Percentiles rank a stretch among this genome's conserved stretches.
Conservation (phyloP, 2,888 invertebrate genomes). For the Camptogramma bilineatum region DNA sequence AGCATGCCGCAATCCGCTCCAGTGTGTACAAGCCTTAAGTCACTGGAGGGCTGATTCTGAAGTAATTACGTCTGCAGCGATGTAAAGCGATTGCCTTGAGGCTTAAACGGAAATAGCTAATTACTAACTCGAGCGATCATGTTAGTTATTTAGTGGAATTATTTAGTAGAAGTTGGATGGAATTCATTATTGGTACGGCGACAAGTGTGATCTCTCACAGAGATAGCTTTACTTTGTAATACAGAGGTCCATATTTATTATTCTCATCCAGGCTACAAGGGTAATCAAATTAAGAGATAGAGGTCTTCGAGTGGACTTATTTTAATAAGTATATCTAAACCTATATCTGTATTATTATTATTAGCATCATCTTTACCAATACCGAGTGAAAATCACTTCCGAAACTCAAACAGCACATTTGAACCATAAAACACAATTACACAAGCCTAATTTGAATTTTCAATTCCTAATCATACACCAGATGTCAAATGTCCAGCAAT, state of each 20-base stretch:
- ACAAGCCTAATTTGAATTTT: too few relatives aligned
- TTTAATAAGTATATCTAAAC: too few relatives aligned
- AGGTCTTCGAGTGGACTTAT: too few relatives aligned
- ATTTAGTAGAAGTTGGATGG: background rate
- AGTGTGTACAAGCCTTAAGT: slow-evolving; percentile 15
- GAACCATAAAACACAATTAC: too few relatives aligned
- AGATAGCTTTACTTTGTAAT: background rate
- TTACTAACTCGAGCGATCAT: slow-evolving; percentile 51
- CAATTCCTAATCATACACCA: too few relatives aligned
- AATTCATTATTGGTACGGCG: background rate
- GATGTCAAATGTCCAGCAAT: too few relatives aligned
- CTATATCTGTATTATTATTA: too few relatives aligned
- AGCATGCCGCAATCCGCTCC: background rate
- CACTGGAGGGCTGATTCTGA: slow-evolving; percentile 43
- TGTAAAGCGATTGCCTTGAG: slow-evolving; percentile 54
- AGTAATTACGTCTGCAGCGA: slow-evolving; percentile 53
- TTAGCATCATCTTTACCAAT: too few relatives aligned
- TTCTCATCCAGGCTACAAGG: too few relatives aligned
- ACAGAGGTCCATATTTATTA: background rate
- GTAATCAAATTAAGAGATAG: too few relatives aligned
- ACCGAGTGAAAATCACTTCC: too few relatives aligned
- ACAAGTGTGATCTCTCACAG: background rate
- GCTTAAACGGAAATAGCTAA: slow-evolving; percentile 57
- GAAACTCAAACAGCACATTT: too few relatives aligned
- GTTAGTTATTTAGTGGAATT: slow-evolving; percentile 30